Percentiles rank a stretch among this genome's conserved stretches.
Conservation (phyloP, 2,888 invertebrate species). For the Synergus gifuensis region DNA sequence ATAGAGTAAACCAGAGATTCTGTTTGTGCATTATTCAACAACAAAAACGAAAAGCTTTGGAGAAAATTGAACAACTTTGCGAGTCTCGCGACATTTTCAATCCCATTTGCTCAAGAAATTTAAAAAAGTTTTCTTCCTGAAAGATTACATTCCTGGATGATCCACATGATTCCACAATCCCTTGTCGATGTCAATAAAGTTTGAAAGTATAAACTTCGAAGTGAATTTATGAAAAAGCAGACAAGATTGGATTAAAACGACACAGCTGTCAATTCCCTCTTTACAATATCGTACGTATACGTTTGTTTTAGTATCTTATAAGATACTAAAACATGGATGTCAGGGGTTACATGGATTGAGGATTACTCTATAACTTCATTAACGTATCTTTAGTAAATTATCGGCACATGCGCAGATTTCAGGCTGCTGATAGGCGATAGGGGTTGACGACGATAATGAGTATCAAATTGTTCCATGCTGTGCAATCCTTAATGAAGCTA, state of each 20-base stretch:
- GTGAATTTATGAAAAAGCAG: not conserved
- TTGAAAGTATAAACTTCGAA: not conserved
- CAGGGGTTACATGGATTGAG: not conserved
- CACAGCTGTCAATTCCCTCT: not conserved
- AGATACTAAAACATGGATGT: not conserved
- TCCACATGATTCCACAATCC: slow-evolving; percentile 1
- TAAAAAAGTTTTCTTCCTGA: not conserved
- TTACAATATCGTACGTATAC: not conserved
- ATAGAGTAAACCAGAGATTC: not conserved
- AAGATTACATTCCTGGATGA: slow-evolving; percentile 1
- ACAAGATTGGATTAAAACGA: not conserved
- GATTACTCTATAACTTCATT: slow-evolving; percentile 8
- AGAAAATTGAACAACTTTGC: not conserved
- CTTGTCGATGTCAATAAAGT: slow-evolving; percentile 17
- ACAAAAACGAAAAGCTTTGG: not conserved
- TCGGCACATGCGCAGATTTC: slow-evolving; percentile 27
- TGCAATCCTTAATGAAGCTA: slow-evolving; percentile 15
- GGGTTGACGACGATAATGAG: slow-evolving; percentile 20
- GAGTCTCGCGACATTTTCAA: slow-evolving; percentile 1
- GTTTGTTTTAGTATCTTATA: too few species aligned
- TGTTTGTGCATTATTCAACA: not conserved
- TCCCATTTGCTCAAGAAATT: not conserved
- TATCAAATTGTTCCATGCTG: slow-evolving; percentile 13
- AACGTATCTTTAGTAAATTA: slow-evolving; percentile 28
- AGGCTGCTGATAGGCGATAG: slow-evolving; percentile 19